These are phyloP conservation scores for Thecophora atra DNA, from an alignment of 2,888 invertebrate species.

Conservation along the genomic window DNA sequence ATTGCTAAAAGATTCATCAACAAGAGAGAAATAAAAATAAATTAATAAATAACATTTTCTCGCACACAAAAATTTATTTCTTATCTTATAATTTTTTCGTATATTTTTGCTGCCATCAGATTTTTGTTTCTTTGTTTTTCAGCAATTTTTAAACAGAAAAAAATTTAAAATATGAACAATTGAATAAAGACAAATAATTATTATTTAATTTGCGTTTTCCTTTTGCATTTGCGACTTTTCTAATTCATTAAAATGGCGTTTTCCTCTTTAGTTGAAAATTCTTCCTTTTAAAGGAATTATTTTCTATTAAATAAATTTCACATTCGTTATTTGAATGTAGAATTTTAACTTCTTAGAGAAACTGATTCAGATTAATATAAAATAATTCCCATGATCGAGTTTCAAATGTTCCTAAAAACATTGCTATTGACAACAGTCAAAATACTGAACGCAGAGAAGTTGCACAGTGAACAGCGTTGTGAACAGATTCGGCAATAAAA, in stretches of 20 bases:
- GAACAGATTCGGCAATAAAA: too few species aligned
- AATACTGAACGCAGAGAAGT: too few species aligned
- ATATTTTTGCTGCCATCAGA: not conserved
- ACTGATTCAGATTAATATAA: too few species aligned
- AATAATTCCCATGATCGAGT: too few species aligned
- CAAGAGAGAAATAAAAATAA: not conserved
- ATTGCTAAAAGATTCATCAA: too few species aligned
- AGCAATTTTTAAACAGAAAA: not conserved
- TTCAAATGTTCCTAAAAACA: too few species aligned
- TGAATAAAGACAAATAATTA: not conserved
- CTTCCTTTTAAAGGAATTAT: not conserved
- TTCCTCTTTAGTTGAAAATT: too few species aligned
- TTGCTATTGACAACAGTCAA: too few species aligned
- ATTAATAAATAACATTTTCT: not conserved
- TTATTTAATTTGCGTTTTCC: not conserved
- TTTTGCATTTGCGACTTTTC: not conserved
- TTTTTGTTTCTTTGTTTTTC: not conserved
- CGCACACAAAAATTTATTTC: not conserved
- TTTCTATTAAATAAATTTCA: not conserved
- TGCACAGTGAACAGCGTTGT: too few species aligned
- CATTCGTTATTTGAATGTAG: too few species aligned
- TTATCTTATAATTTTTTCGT: not conserved
- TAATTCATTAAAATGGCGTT: not conserved
- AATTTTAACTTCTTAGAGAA: too few species aligned
- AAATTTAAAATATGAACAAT: not conserved